phyloP scores from a whole-genome alignment of 1,140 invertebrate genomes.

The roundworm (Caenorhabditis elegans) region WBcel235 BX284603.4:13481501-13482000 shows the following conservation, averaged over 20 bases:
- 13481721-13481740: background rate
- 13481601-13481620: constrained; percentile 58
- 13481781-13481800: too few species aligned
- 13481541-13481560: background rate
- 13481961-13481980: constrained; percentile 59
- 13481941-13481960: constrained; percentile 61
- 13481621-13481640: constrained; percentile 58
- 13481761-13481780: too few species aligned
- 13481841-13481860: too few species aligned
- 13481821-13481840: too few species aligned
- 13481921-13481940: constrained; percentile 55
- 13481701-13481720: background rate
- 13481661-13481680: too few species aligned
- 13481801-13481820: too few species aligned
- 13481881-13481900: too few species aligned
- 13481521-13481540: background rate
- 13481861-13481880: too few species aligned
- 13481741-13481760: too few species aligned
- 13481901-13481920: background rate
- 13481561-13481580: constrained; percentile 63
- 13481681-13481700: background rate
- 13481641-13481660: background rate
- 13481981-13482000: constrained; percentile 57
- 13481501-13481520: background rate
- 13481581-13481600: constrained; percentile 66